Conservation (phyloP, 2,113 vertebrate species). For the Malurus elegans region DNA sequence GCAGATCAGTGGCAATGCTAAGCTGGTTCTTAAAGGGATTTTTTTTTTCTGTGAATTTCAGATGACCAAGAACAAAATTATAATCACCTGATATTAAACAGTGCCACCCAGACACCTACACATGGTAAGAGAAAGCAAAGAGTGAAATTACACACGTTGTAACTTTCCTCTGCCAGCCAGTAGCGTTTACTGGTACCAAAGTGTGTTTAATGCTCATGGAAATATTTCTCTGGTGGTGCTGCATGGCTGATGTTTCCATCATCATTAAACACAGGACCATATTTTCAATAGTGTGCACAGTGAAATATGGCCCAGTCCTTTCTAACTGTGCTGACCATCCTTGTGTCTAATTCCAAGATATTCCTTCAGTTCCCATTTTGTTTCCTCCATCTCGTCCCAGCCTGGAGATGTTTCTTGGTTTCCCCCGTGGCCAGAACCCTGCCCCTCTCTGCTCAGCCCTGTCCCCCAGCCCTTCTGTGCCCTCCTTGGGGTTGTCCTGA, state of each 20-base stretch:
- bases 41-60: conserved; percentile 79
- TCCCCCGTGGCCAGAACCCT: background rate
- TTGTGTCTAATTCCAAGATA: background rate
- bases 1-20: conserved; percentile 1
- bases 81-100: conserved; percentile 92
- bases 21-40: conserved; percentile 53
- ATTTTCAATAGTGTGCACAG: background rate
- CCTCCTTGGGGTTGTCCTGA: background rate
- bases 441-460: background rate
- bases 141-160: conserved; percentile 57
- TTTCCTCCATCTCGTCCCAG: background rate
- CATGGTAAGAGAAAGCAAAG: conserved; percentile 85
- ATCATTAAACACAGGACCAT: conserved; percentile 33
- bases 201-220: conserved; percentile 28
- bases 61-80: conserved; percentile 93
- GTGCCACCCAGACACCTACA: conserved; percentile 91
- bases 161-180: conserved; percentile 58
- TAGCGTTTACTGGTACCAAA: background rate
- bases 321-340: background rate
- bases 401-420: background rate
- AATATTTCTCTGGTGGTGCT: background rate
- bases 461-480: background rate
- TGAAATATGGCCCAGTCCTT: conserved; percentile 25
- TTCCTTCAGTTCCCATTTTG: background rate
- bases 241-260: conserved; percentile 31